Conservation (phyloP, 2,113 vertebrate species). For the Erpornis zantholeuca region DNA sequence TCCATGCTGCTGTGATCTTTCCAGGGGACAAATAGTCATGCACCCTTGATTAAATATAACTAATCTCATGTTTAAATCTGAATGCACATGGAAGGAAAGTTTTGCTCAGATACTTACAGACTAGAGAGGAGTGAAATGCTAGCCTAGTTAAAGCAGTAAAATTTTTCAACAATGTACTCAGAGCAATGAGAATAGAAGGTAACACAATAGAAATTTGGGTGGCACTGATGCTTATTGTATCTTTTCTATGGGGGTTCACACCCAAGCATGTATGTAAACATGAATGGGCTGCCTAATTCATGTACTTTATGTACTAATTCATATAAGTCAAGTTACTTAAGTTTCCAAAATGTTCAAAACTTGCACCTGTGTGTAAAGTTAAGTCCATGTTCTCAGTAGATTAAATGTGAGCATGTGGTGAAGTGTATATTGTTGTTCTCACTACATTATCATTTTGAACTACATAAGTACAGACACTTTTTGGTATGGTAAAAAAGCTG, state of each 20-base stretch:
- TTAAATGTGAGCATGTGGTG: neutral
- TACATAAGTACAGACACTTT: accelerated
- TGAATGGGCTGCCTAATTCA: neutral
- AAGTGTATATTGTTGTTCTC: neutral
- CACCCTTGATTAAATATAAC: neutral
- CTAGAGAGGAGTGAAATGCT: neutral
- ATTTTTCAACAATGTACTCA: neutral
- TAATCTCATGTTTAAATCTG: neutral
- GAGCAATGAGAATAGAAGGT: neutral
- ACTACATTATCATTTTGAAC: neutral
- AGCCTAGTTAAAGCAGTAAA: neutral
- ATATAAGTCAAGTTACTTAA: neutral
- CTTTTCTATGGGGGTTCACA: neutral
- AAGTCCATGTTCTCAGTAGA: neutral
- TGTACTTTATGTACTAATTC: neutral
- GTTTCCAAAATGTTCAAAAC: neutral
- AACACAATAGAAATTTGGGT: neutral
- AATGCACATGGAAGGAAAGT: neutral
- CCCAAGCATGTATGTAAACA: neutral
- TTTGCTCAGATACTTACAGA: neutral
- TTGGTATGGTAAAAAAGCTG: neutral
- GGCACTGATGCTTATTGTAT: neutral
- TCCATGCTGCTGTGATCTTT: neutral
- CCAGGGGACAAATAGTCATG: neutral
- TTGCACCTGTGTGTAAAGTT: neutral